Conservation (phyloP, 2,888 invertebrate genomes). For the Caenorhabditis drosophilae region DNA sequence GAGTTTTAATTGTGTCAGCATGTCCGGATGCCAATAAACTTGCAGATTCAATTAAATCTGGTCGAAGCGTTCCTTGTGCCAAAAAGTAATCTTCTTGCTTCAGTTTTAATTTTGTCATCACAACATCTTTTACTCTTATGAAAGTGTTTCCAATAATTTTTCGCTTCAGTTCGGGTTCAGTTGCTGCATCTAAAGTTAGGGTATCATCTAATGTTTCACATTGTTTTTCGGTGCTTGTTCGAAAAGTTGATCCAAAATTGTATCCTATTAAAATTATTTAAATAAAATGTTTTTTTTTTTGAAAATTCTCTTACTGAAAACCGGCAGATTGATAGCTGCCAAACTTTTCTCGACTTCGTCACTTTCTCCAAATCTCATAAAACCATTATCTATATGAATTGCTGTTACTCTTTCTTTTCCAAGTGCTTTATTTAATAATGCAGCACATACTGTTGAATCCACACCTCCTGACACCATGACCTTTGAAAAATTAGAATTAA, state of each 20-base stretch:
- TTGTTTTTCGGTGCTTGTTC: conserved; percentile 45
- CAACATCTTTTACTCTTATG: conserved; percentile 76
- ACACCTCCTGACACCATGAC: conserved; percentile 85
- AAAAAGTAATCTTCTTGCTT: conserved; percentile 77
- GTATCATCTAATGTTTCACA: conserved; percentile 2
- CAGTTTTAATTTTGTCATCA: conserved; percentile 79
- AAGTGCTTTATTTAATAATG: conserved; percentile 87
- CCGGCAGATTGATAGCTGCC: conserved; percentile 49
- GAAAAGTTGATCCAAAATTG: conserved; percentile 56
- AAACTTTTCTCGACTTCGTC: conserved; percentile 76
- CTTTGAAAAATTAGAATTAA: conserved; percentile 7
- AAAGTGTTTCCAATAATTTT: conserved; percentile 99
- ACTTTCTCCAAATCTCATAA: conserved; percentile 86
- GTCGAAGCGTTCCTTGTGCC: conserved; percentile 81
- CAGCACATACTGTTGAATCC: conserved; percentile 99
- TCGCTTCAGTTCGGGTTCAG: conserved; percentile 94
- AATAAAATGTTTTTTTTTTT: background rate
- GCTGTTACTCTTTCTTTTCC: conserved; percentile 82
- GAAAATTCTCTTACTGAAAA: conserved; percentile 43
- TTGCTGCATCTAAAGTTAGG: conserved; percentile 44
- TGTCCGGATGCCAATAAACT: conserved; percentile 78
- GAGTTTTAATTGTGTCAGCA: conserved; percentile 96
- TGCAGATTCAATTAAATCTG: conserved; percentile 97
- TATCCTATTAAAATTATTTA: conserved; percentile 39
- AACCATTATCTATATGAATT: conserved; percentile 97